Conservation (phyloP, 2,797 vertebrate species). For the Cygnus olor region DNA sequence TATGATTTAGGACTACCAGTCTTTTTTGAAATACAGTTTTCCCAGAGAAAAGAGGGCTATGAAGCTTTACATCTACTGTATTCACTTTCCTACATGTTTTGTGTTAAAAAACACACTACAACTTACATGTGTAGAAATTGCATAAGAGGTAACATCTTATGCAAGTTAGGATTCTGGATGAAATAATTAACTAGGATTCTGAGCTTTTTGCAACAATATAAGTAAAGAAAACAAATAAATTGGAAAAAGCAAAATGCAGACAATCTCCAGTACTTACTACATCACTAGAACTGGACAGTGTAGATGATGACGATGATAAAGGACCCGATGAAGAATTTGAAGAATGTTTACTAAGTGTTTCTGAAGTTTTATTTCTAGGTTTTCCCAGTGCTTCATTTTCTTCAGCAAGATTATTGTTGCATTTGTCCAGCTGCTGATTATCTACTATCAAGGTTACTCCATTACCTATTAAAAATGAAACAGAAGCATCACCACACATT, state of each 20-base stretch:
- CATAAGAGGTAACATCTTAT: not conserved
- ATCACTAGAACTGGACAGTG: conserved; percentile 93
- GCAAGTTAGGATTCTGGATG: conserved; percentile 39
- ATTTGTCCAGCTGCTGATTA: conserved; percentile 92
- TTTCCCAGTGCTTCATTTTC: conserved; percentile 84
- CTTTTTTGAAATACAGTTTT: not conserved
- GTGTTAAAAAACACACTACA: not conserved
- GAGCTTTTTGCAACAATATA: not conserved
- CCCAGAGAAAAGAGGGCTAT: not conserved
- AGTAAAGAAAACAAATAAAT: not conserved
- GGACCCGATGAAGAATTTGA: conserved; percentile 94
- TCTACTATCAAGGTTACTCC: conserved; percentile 90
- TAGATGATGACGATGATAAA: conserved; percentile 88
- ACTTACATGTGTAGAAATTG: not conserved
- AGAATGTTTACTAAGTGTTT: conserved; percentile 89
- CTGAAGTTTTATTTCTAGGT: conserved; percentile 82
- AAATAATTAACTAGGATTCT: not conserved
- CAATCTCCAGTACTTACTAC: conserved; percentile 84
- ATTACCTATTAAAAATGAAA: conserved; percentile 82
- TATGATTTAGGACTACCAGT: not conserved
- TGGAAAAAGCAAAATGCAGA: not conserved
- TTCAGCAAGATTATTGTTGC: conserved; percentile 94
- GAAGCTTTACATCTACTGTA: not conserved
- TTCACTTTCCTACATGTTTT: not conserved
- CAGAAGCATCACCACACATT: not conserved